Evolutionary conservation across 2,113 vertebrate species (phyloP).

Genomic region (Sardina pilchardus): DNA sequence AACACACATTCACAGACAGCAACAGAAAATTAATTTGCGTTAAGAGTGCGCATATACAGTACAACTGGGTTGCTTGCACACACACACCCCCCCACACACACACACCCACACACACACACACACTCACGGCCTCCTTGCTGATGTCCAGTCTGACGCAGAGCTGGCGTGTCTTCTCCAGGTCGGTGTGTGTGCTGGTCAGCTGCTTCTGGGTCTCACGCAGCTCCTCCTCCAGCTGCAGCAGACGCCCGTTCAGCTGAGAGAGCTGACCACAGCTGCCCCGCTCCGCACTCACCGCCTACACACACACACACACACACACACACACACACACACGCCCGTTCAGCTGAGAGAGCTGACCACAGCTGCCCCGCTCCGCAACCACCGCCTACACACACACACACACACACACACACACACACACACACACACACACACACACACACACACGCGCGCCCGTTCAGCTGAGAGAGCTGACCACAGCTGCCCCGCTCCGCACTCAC

Average conservation of each 20-base stretch:
- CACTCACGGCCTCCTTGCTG: constrained; percentile 73
- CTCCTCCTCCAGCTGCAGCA: constrained; percentile 70
- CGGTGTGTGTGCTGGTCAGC: constrained; percentile 62
- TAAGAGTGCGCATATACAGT: neutral
- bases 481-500: constrained; percentile 67
- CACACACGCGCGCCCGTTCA: constrained; percentile 58
- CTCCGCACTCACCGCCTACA: constrained; percentile 62
- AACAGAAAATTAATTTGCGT: too few relatives aligned
- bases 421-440: neutral
- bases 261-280: constrained; percentile 68
- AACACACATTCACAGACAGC: too few relatives aligned
- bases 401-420: neutral
- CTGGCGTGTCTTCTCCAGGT: constrained; percentile 70
- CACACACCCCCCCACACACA: neutral
- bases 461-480: constrained; percentile 66
- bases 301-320: neutral
- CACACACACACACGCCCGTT: neutral
- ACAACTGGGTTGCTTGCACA: too few relatives aligned
- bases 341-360: too few relatives aligned
- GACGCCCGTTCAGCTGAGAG: constrained; percentile 63
- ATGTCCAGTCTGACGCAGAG: constrained; percentile 75
- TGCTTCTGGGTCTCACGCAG: constrained; percentile 65
- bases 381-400: neutral
- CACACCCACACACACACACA: constrained; percentile 44
- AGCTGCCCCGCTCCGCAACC: too few relatives aligned